These are phyloP conservation scores for Minunthozetes semirufus DNA, from an alignment of 2,888 invertebrate species.

Conservation along the genomic window DNA sequence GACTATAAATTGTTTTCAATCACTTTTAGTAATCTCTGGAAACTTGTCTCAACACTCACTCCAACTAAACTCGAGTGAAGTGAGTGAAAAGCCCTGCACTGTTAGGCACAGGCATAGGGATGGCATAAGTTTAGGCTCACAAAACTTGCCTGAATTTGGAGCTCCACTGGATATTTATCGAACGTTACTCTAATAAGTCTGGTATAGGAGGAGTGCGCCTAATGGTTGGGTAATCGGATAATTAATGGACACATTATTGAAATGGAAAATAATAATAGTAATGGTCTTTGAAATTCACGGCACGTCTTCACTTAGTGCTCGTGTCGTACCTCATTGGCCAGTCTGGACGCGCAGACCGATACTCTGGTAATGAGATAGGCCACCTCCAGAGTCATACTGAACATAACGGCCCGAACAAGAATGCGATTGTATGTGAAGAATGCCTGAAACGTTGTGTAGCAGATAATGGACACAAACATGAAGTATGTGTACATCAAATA, in stretches of 20 bases:
- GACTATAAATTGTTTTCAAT: constrained; percentile 5
- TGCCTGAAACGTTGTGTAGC: constrained; percentile 35
- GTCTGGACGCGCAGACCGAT: constrained; percentile 29
- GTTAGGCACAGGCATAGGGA: background rate
- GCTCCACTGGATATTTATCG: constrained; percentile 37
- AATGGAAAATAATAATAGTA: background rate
- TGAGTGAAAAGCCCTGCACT: background rate
- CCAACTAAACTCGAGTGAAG: background rate
- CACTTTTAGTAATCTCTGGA: background rate
- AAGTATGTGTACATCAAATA: constrained; percentile 36
- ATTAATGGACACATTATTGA: background rate
- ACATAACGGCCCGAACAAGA: constrained; percentile 32
- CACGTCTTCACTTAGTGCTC: background rate
- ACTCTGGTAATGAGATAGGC: constrained; percentile 32
- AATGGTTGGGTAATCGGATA: background rate
- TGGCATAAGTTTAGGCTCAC: background rate
- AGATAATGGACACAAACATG: constrained; percentile 35
- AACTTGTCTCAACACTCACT: too few species aligned
- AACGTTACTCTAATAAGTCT: constrained; percentile 36
- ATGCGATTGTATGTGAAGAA: constrained; percentile 35
- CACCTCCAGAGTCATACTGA: constrained; percentile 28
- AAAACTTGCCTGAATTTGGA: constrained; percentile 37
- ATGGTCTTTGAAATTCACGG: background rate
- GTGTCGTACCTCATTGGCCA: constrained; percentile 35
- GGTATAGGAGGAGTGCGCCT: constrained; percentile 35